Evolutionary conservation across 2,797 vertebrate species (phyloP), one percentile per base, ranked within the genome.

Genomic region (Sphaeramia orbicularis): DNA sequence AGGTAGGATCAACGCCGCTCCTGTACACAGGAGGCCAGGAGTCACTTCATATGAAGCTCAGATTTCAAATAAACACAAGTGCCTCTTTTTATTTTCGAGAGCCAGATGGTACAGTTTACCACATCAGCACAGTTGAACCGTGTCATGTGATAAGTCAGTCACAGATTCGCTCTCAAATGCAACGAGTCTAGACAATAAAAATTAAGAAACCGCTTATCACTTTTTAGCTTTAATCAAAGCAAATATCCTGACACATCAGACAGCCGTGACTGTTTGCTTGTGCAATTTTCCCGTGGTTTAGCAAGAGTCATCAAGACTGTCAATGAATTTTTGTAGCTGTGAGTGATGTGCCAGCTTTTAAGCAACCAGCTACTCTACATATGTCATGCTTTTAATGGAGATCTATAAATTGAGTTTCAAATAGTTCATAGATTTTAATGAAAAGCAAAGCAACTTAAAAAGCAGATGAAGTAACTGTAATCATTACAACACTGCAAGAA

Each of bases 1-100:
- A 82, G 83, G 71, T 65, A 58, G 76, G 71, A 88, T 87, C 85
- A 86, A 74, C 72, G 21, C 65, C 49, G 63, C 51, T 86, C 64
- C 75, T 84, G 73, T 87, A 71, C 59, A 70, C 65, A 85, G 81
- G 85, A 85, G 71, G 68, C 71, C 78, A 63, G 55, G 51, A 76
- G 48, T 78, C 69, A 72, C 68, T 72, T 71, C 82, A 71, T 74
- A 66, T n/a, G 11, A 13, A 16, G 61, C 58, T 78, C 32, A 32
- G 10, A 5, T 70, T 63, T 63, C 16, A 76, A 66, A 85, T 56
- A 53, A 73, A 76, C 50, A 84, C 73, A 70, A 74, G 21, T 4
- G 35, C 24, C 36, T 62, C 21, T 80, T 60, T 83, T 77, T 48
- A 68, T 74, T 45, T 50, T 37, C n/a, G n/a, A 54, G 49, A 60